phyloP scores from a whole-genome alignment of 2,797 vertebrate genomes.

The Darevskia mixta region DNA sequence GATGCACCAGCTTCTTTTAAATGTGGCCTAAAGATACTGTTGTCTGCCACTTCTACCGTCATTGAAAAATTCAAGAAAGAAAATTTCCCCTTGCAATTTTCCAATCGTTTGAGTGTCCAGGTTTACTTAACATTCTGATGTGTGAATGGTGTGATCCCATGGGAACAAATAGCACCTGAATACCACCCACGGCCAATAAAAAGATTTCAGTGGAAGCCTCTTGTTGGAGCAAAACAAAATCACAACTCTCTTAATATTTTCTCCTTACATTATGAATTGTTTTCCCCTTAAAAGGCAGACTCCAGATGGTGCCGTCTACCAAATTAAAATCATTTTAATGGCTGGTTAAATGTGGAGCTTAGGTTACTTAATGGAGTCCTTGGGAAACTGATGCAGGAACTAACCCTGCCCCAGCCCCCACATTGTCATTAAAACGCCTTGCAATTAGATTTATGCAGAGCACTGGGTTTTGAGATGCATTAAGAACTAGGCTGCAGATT shows the following conservation, averaged over 20 bases:
- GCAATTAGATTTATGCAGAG: constrained; percentile 24
- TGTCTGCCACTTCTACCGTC: background rate
- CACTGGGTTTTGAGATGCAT: constrained; percentile 36
- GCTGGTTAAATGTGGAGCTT: constrained; percentile 34
- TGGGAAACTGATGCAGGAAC: constrained; percentile 19
- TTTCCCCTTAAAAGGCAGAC: constrained; percentile 47
- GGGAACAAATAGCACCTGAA: constrained; percentile 36
- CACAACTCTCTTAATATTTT: constrained; percentile 22
- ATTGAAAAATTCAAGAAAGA: constrained; percentile 38
- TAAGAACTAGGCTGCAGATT: background rate
- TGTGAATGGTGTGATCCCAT: background rate
- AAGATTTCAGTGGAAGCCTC: background rate
- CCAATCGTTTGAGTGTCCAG: constrained; percentile 1
- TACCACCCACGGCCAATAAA: background rate
- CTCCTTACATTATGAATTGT: constrained; percentile 14
- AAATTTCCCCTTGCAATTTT: constrained; percentile 22
- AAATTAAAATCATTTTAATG: constrained; percentile 55
- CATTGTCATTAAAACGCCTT: background rate
- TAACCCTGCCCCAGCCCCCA: constrained; percentile 1
- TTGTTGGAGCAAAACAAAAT: constrained; percentile 15
- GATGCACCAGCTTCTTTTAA: no score
- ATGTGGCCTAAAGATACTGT: background rate
- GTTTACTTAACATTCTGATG: constrained; percentile 23
- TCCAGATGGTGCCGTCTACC: constrained; percentile 32
- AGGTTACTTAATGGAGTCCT: constrained; percentile 32